phyloP scores from a whole-genome alignment of 53 echinoderm and acorn worm genomes.

The Antedon mediterranea region DNA sequence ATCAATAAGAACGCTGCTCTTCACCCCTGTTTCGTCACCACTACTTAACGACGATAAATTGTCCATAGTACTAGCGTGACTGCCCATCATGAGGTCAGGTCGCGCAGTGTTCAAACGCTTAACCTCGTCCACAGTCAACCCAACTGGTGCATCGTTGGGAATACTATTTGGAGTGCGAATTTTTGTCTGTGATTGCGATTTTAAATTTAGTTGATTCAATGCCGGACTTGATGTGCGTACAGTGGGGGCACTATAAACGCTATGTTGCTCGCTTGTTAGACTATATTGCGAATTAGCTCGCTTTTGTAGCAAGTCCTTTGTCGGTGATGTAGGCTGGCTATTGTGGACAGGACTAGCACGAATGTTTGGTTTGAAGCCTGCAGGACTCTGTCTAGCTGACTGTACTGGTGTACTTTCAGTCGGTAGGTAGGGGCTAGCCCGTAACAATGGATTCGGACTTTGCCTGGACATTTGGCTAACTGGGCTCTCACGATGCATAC shows the following conservation, averaged over 20 bases:
- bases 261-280: constrained; percentile 1
- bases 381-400: constrained; percentile 37
- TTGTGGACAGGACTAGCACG: neutral
- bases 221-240: neutral
- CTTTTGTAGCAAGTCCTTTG: neutral
- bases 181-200: neutral
- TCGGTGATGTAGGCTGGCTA: neutral
- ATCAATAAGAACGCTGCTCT: neutral
- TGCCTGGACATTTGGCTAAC: constrained; percentile 47
- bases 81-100: constrained; percentile 77
- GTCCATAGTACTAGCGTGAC: constrained; percentile 87
- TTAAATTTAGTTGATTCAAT: neutral
- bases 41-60: constrained; percentile 61
- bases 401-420: constrained; percentile 32
- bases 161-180: neutral
- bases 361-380: neutral
- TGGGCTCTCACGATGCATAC: constrained; percentile 69
- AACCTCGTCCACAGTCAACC: constrained; percentile 81
- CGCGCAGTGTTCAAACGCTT: constrained; percentile 71
- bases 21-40: neutral
- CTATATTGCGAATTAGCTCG: constrained; percentile 44
- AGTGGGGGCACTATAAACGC: neutral
- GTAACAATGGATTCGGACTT: constrained; percentile 29
- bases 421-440: constrained; percentile 19
- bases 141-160: constrained; percentile 22